These are phyloP conservation scores for Sialia sialis DNA, from an alignment of 2,113 vertebrate genomes.

Conservation along the genomic window DNA sequence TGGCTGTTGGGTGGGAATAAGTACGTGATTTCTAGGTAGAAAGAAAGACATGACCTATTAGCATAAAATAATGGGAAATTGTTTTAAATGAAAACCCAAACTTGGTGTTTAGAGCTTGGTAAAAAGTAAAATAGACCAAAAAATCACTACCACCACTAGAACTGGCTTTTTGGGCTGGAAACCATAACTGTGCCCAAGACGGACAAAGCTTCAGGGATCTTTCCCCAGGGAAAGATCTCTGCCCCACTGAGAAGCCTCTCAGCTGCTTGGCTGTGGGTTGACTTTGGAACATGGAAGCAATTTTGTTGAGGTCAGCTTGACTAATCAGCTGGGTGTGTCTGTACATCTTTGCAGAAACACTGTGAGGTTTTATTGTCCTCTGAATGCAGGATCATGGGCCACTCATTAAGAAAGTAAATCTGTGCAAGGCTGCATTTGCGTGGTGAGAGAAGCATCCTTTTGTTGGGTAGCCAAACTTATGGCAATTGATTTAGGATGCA, in stretches of 20 bases:
- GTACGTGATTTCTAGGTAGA: conserved; percentile 76
- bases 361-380: background rate
- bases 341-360: background rate
- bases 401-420: background rate
- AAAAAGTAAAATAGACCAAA: background rate
- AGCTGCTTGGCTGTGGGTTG: background rate
- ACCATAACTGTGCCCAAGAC: background rate
- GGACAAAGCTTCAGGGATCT: background rate
- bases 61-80: background rate
- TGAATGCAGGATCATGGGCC: background rate
- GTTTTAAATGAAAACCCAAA: background rate
- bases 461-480: background rate
- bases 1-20: conserved; percentile 76
- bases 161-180: background rate
- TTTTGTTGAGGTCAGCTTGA: background rate
- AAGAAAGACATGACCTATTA: background rate
- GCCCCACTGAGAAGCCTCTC: background rate
- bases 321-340: background rate
- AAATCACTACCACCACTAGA: background rate
- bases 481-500: background rate
- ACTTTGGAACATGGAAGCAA: background rate
- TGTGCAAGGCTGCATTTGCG: background rate
- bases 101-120: background rate
- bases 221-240: background rate
- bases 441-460: background rate